These are phyloP conservation scores for Electrona antarctica DNA, from an alignment of 2,113 vertebrate species.

Conservation along the genomic window DNA sequence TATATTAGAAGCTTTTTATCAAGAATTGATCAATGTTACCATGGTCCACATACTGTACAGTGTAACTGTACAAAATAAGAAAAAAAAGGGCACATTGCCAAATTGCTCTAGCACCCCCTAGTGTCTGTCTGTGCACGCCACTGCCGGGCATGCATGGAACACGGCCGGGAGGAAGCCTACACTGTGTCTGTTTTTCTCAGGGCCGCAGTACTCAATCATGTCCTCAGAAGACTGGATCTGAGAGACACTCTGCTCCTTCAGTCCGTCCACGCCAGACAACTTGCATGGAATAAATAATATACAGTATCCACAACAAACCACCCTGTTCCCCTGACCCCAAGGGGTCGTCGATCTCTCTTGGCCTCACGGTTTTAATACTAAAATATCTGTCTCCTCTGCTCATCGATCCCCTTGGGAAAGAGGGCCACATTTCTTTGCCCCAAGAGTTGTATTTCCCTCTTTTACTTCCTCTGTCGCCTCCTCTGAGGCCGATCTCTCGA, in stretches of 20 bases:
- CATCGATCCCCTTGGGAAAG: not conserved
- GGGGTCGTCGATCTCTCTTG: slow-evolving; percentile 16
- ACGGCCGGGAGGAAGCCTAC: slow-evolving; percentile 55
- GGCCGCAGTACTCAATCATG: slow-evolving; percentile 57
- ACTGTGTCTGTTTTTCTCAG: slow-evolving; percentile 63
- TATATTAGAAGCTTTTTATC: no score
- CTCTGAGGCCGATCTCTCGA: not conserved
- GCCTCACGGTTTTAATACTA: slow-evolving; percentile 8
- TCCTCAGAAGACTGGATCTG: slow-evolving; percentile 45
- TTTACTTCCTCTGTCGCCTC: not conserved
- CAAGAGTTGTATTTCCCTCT: not conserved
- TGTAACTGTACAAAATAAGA: no score
- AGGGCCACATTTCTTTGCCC: not conserved
- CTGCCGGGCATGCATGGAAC: slow-evolving; percentile 54
- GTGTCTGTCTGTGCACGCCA: no score
- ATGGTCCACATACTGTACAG: no score
- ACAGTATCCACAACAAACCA: not conserved
- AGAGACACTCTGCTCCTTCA: slow-evolving; percentile 19
- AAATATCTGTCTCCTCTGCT: slow-evolving; percentile 1
- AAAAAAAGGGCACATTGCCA: no score
- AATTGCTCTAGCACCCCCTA: no score
- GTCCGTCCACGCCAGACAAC: slow-evolving; percentile 7
- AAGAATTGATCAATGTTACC: no score
- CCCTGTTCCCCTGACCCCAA: slow-evolving; percentile 6
- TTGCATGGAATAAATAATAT: slow-evolving; percentile 10